Percentiles rank a stretch among this genome's conserved stretches.
Conservation (phyloP, 2,797 vertebrate species). For the Tangara arthus region DNA sequence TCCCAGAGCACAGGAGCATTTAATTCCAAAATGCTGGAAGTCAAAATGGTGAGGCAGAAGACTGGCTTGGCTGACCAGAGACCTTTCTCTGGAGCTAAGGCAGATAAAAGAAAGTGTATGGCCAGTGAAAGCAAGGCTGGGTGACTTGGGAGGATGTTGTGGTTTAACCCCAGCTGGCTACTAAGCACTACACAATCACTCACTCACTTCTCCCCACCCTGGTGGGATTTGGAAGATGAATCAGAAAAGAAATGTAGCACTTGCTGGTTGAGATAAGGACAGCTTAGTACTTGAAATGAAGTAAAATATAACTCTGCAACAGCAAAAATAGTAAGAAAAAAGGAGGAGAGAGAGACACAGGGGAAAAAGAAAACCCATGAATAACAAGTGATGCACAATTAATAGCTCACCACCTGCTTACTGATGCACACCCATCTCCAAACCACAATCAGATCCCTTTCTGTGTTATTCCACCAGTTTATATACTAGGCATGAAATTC, state of each 20-base stretch:
- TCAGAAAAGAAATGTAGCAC: background rate
- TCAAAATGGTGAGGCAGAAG: background rate
- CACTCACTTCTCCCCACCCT: background rate
- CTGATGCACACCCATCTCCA: background rate
- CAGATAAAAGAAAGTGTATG: background rate
- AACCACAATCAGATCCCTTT: background rate
- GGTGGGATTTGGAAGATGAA: background rate
- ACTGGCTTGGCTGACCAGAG: background rate
- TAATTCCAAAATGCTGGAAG: background rate
- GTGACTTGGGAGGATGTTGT: background rate
- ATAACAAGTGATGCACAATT: background rate
- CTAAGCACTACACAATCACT: background rate
- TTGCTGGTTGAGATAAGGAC: background rate
- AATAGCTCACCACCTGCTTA: background rate
- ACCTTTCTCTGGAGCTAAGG: background rate
- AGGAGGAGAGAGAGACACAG: background rate
- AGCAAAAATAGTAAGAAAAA: background rate
- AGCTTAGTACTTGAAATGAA: background rate
- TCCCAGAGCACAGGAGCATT: accelerated
- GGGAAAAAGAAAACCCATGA: background rate
- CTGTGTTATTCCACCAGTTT: background rate
- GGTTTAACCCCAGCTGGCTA: background rate
- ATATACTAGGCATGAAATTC: background rate
- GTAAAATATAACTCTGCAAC: background rate
- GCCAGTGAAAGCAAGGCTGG: background rate